Base-by-base conservation (phyloP, 2,113 vertebrate species). In the Rana temporaria region DNA sequence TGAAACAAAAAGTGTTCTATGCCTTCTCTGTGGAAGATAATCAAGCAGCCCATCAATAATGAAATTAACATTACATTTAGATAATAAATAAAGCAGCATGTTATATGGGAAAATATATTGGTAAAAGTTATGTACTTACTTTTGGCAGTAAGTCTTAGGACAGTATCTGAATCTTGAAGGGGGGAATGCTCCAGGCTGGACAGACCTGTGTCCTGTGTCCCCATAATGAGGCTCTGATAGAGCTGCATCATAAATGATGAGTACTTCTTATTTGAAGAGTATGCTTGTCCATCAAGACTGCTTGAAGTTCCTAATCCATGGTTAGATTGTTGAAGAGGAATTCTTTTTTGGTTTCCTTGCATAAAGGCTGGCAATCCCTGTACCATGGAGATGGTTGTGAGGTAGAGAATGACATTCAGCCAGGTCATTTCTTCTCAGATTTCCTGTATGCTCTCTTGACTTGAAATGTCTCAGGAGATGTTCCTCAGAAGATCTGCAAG, bases 221-320 rank as follows among this genome's bases (percentile, higher is more conserved):
- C 84, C 0, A 68, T 70, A 73, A 32, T 86, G 87, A 93, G 90
- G 63, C 91, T 89, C 78, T 88, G 90, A 84, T 96, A 95, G 42
- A 96, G 90, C 86, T 96, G 93, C 93, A 96, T 92, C 95, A 97
- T 96, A 88, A 95, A 94, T 24, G 84, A 74, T 34, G 94, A 92
- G 79, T 88, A 93, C 62, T 86, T 85, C 82, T 80, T 84, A n/a
- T 63, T 81, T 52, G 38, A 75, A 0, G 55, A 11, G 70, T 86
- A 89, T 68, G 81, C 84, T 9, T 42, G 65, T 34, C 78, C 85
- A 19, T 57, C 81, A 32, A 53, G 48, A 14, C 32, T 72, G 53
- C 83, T 4, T 0, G 70, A 60, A 30, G 16, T 8, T 18, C 12
- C 59, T 4, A 59, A 57, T n/a, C 20, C 56, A 18, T 20, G 17